Evolutionary conservation across 2,797 vertebrate genomes (phyloP).

Genomic region (Enteromius afrohamiltoni): DNA sequence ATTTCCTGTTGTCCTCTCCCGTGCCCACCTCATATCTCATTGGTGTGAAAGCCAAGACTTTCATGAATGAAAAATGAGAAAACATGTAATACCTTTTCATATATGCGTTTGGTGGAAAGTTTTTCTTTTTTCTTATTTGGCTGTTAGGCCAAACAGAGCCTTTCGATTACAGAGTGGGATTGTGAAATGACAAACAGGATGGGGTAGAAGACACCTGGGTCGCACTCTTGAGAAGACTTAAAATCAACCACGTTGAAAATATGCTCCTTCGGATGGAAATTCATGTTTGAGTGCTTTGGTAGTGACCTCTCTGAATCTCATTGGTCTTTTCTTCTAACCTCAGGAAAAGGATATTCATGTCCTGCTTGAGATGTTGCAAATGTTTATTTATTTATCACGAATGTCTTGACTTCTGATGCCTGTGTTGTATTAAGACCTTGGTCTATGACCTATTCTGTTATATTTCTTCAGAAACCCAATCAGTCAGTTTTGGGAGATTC

Average conservation of each 20-base stretch:
- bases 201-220: constrained; percentile 39
- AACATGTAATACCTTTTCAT: constrained; percentile 49
- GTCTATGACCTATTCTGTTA: neutral
- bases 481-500: constrained; percentile 24
- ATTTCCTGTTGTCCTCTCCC: constrained; percentile 23
- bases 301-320: constrained; percentile 23
- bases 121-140: constrained; percentile 38
- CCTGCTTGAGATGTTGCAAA: neutral
- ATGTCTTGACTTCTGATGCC: neutral
- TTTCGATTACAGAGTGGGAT: constrained; percentile 11
- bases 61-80: constrained; percentile 42
- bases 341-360: constrained; percentile 32
- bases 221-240: constrained; percentile 34
- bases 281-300: neutral
- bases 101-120: constrained; percentile 21
- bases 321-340: constrained; percentile 38
- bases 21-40: constrained; percentile 24
- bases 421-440: neutral
- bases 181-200: constrained; percentile 40
- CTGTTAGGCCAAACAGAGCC: constrained; percentile 39
- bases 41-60: constrained; percentile 21
- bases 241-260: neutral
- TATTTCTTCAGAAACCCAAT: constrained; percentile 23
- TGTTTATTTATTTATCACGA: constrained; percentile 7
- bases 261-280: constrained; percentile 40